Conservation (phyloP, 2,888 invertebrate genomes). For the Rhyacophila evoluta region DNA sequence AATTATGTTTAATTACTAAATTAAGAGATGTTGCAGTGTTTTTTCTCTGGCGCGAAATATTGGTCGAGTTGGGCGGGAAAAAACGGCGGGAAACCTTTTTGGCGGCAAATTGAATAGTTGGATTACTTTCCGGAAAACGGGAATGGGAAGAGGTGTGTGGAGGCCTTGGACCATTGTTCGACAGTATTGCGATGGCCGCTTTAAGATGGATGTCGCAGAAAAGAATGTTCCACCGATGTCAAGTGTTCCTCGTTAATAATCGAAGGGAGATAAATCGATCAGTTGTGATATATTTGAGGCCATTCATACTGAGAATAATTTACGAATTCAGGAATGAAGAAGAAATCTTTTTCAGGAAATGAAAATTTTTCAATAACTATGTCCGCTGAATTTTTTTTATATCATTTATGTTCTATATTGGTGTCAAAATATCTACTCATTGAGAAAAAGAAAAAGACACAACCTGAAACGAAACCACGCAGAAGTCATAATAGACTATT, state of each 20-base stretch:
- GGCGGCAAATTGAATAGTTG: constrained; percentile 70
- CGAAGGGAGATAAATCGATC: constrained; percentile 6
- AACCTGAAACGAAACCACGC: no score
- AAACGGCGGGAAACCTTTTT: constrained; percentile 66
- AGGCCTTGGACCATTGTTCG: constrained; percentile 57
- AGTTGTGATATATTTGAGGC: not conserved
- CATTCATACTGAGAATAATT: not conserved
- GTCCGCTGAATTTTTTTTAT: no score
- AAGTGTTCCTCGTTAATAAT: constrained; percentile 13
- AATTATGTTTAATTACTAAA: not conserved
- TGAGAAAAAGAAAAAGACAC: no score
- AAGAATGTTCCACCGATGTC: constrained; percentile 30
- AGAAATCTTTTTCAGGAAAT: not conserved
- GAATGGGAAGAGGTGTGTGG: constrained; percentile 46
- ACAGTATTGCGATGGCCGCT: constrained; percentile 40
- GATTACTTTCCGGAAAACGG: constrained; percentile 59
- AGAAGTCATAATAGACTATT: no score
- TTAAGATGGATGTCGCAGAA: constrained; percentile 31
- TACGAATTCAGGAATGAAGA: not conserved
- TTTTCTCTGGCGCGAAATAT: not conserved
- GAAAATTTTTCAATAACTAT: not conserved
- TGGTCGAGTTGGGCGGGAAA: constrained; percentile 57
- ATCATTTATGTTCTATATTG: no score
- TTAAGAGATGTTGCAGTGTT: not conserved
- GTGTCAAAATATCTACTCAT: no score